Evolutionary conservation across 2,888 invertebrate species (phyloP).

Genomic region (Mesorhabditis spiculigera): DNA sequence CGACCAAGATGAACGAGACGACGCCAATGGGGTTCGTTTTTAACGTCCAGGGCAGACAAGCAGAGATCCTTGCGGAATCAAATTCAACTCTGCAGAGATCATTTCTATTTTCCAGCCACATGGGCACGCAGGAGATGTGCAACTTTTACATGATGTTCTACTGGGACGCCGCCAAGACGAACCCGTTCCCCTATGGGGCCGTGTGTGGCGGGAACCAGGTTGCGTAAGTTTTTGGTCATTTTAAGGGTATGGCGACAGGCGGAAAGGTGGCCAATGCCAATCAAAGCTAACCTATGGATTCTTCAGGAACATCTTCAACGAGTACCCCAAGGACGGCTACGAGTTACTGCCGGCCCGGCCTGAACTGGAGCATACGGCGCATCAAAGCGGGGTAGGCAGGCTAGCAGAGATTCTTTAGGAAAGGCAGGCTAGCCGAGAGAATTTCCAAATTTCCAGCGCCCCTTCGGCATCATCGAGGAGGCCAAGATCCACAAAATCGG

Average conservation of each 20-base stretch:
- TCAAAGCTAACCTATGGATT: not conserved
- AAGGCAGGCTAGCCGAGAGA: conserved; percentile 7
- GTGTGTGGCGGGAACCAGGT: conserved; percentile 31
- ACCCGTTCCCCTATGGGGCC: conserved; percentile 55
- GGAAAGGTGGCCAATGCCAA: too few relatives aligned
- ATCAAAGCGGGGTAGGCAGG: conserved; percentile 36
- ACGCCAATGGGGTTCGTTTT: conserved; percentile 63
- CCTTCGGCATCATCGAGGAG: conserved; percentile 54
- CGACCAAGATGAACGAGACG: conserved; percentile 58
- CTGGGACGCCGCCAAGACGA: conserved; percentile 57
- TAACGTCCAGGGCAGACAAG: not conserved
- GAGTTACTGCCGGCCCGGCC: conserved; percentile 44
- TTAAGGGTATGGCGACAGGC: not conserved
- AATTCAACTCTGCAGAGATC: conserved; percentile 8
- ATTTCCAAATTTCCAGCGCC: conserved; percentile 16
- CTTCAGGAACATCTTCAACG: conserved; percentile 17
- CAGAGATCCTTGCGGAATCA: not conserved
- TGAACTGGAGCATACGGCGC: conserved; percentile 61
- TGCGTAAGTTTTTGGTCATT: conserved; percentile 6
- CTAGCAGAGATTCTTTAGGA: not conserved
- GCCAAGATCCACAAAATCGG: conserved; percentile 34
- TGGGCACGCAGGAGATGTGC: conserved; percentile 64
- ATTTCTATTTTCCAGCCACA: conserved; percentile 54
- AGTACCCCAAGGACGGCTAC: conserved; percentile 44
- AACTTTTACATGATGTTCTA: conserved; percentile 65